These are phyloP conservation scores for Tinea pellionella DNA, from an alignment of 2,888 invertebrate genomes.

Conservation along the genomic window DNA sequence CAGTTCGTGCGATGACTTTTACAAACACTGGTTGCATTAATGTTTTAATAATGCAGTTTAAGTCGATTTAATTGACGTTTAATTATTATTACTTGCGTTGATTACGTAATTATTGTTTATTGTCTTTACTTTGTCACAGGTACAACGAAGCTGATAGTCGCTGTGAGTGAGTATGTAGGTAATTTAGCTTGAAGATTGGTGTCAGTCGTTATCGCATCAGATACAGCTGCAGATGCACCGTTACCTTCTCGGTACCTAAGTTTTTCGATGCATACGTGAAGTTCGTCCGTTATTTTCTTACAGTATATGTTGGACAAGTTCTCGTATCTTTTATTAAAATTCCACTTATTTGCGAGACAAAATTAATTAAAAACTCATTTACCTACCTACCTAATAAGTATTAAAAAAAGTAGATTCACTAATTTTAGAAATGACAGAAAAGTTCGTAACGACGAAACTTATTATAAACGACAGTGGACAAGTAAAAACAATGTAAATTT, in stretches of 20 bases:
- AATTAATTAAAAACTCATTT: not conserved
- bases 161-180: not conserved
- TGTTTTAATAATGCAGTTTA: not conserved
- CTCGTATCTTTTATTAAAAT: not conserved
- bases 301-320: not conserved
- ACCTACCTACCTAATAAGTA: not conserved
- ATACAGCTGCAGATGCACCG: conserved; percentile 28
- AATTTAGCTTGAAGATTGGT: not conserved
- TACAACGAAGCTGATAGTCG: not conserved
- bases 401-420: not conserved
- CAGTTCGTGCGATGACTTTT: not conserved
- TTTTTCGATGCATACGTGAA: conserved; percentile 46
- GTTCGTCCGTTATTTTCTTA: conserved; percentile 17
- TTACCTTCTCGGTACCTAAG: conserved; percentile 32
- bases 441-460: not conserved
- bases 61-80: not conserved
- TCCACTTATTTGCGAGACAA: not conserved
- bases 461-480: not conserved
- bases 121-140: not conserved
- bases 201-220: conserved; percentile 7
- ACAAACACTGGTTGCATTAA: not conserved
- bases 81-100: not conserved
- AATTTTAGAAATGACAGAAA: not conserved
- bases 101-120: not conserved
- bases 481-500: conserved; percentile 6